Base-by-base conservation (phyloP, 30 jellyfish, hydroid and myxozoan species). In the Morbakka virulenta region DNA sequence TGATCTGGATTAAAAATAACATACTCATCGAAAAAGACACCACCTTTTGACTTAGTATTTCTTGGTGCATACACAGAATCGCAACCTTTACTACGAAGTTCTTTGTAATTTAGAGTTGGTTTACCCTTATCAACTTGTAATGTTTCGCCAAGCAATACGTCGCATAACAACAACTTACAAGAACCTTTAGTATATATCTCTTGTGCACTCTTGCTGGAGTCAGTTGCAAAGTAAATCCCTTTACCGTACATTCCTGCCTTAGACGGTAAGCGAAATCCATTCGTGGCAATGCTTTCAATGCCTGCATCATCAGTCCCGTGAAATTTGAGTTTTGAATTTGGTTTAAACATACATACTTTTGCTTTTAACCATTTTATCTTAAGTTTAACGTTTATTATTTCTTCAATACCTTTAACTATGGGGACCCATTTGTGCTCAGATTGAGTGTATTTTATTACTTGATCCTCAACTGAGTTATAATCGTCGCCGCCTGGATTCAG, bases 131-230 rank as follows among this genome's bases (percentile, higher is more conserved):
- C 76, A 20, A 85, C 90, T 1, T 78, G 57, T 52, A 26, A 26
- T 11, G 86, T 28, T 34, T 76, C 77, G 9, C 96, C 96, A 57
- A 85, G 71, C 13, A 76, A 35, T 0, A 85, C 96, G 25, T 85
- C 91, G 50, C 96, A 85, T 3, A 76, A 77, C 68, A 85, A 51
- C 22, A 85, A 34, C 87, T 2, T 85, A 35, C 51, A 36, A 3
- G 96, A 85, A 0, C 88, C 88, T 52, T 85, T 85, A 4, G 96
- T 85, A 48, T 85, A 85, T 3, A 76, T 76, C 67, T 13, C 30
- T 30, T 76, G 96, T 1, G 96, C 96, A 77, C 96, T 85, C 48
- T 85, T 85, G n/a, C 91, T 76, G 0, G 96, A 85, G 41, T 85
- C 96, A 17, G 83, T 85, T 9, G 96, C 96, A 52, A 85, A 77